phyloP scores from a whole-genome alignment of 2,113 vertebrate genomes.

The Tenrec ecaudatus region DNA sequence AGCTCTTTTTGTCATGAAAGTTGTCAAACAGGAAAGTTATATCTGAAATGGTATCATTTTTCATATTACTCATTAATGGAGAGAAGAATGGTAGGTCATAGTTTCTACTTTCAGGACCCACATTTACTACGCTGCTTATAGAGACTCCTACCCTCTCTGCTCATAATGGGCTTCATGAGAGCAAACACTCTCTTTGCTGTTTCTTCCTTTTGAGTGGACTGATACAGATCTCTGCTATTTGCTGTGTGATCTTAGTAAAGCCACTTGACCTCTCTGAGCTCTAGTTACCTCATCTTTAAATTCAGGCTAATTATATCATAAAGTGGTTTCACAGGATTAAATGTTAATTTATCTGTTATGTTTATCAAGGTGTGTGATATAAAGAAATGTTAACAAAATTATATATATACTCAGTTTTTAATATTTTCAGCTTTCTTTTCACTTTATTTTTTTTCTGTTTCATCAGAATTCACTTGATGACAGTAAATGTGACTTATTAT shows the following conservation, averaged over 20 bases:
- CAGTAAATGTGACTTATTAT: no score
- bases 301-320: constrained; percentile 34
- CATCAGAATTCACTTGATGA: no score
- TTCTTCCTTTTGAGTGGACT: constrained; percentile 14
- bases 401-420: background rate
- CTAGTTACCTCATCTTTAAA: background rate
- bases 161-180: background rate
- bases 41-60: background rate
- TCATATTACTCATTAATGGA: constrained; percentile 21
- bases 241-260: constrained; percentile 21
- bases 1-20: background rate
- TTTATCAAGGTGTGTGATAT: background rate
- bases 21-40: constrained; percentile 1
- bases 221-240: constrained; percentile 38
- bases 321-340: constrained; percentile 48
- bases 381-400: constrained; percentile 6
- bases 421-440: no score
- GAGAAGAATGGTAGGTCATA: background rate
- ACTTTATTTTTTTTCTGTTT: no score
- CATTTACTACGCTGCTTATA: background rate
- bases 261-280: constrained; percentile 23
- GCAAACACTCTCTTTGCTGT: background rate
- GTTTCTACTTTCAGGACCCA: constrained; percentile 28
- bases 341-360: constrained; percentile 33
- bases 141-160: constrained; percentile 16